Percentiles rank a stretch among this genome's conserved stretches.
These are phyloP conservation scores for Tragulus kanchil DNA, from an alignment of 2,113 vertebrate genomes.

Conservation along the genomic window DNA sequence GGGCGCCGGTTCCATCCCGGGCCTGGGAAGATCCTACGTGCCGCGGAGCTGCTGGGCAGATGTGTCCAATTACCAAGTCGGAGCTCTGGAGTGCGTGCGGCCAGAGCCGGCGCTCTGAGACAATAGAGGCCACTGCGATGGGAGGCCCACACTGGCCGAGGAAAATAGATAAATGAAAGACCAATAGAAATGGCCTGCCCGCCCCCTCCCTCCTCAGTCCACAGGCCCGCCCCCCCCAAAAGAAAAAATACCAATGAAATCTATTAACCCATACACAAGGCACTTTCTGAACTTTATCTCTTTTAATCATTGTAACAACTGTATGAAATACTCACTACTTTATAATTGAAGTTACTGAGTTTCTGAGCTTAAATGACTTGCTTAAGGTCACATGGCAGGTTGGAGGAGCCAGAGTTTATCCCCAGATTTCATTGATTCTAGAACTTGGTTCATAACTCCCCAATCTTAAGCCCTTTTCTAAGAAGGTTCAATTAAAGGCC, in stretches of 20 bases:
- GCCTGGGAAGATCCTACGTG: too few relatives aligned
- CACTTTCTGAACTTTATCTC: background rate
- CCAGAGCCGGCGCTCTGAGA: too few relatives aligned
- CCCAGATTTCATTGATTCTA: background rate
- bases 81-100: too few relatives aligned
- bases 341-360: background rate
- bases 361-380: conserved; percentile 20
- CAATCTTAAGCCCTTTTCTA: background rate
- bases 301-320: conserved; percentile 6
- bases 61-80: too few relatives aligned
- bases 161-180: too few relatives aligned
- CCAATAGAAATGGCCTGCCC: too few relatives aligned
- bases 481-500: conserved; percentile 42
- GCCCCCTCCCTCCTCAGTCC: too few relatives aligned
- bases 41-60: too few relatives aligned
- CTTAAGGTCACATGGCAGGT: background rate
- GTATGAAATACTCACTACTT: conserved; percentile 14
- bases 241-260: background rate
- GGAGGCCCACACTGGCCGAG: too few relatives aligned
- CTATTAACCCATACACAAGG: background rate
- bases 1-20: too few relatives aligned
- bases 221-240: too few relatives aligned
- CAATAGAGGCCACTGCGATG: too few relatives aligned
- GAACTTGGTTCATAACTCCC: conserved; percentile 15
- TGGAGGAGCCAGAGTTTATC: background rate